These are phyloP conservation scores for Holotrichia oblita DNA, from an alignment of 1,140 invertebrate species.

Conservation along the genomic window DNA sequence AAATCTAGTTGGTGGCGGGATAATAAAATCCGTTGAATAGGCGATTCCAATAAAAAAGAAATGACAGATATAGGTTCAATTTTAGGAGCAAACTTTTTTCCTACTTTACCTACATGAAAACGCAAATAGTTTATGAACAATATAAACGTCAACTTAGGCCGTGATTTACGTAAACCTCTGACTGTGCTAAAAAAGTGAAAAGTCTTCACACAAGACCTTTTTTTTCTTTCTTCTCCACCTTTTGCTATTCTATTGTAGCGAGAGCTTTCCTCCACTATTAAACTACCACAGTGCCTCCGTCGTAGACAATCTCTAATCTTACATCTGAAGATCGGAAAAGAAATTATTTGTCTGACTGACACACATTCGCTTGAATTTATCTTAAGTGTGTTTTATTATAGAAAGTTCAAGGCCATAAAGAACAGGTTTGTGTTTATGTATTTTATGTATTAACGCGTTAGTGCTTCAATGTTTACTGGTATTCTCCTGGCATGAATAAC, in stretches of 20 bases:
- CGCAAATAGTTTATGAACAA: neutral
- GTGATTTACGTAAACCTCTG: constrained; percentile 6
- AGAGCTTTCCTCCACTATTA: neutral
- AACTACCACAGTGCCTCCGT: no score
- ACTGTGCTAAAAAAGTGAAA: neutral
- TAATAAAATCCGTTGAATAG: no score
- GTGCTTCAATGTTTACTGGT: neutral
- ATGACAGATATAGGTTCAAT: no score
- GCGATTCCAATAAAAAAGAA: no score
- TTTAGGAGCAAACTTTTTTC: no score
- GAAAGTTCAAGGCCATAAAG: constrained; percentile 12
- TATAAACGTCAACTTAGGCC: neutral
- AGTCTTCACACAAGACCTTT: neutral
- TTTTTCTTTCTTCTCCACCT: neutral
- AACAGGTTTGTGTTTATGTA: neutral
- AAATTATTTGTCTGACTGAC: neutral
- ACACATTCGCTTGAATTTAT: neutral
- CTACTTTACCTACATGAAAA: neutral
- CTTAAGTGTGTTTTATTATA: neutral
- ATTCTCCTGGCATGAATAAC: neutral
- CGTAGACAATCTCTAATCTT: neutral
- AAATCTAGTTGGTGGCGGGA: no score
- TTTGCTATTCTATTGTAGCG: no score
- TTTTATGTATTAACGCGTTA: neutral
- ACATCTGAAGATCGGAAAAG: neutral